A percentile compares a stretch with the other conserved stretches of the same genome.
These are phyloP conservation scores for Chiroxiphia lanceolata DNA, from an alignment of 2,797 vertebrate species.

Conservation along the genomic window DNA sequence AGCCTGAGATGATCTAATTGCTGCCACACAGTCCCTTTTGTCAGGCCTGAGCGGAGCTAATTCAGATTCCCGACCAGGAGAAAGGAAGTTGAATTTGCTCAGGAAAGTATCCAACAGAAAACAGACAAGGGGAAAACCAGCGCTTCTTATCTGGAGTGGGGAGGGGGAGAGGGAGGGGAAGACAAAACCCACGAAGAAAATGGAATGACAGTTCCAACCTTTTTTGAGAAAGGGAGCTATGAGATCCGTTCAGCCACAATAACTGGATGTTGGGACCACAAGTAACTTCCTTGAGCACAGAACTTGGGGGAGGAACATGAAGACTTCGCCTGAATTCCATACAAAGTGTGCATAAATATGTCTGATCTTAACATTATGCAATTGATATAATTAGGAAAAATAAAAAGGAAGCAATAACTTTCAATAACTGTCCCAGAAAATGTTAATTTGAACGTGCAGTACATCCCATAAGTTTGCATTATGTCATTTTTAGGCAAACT, in stretches of 20 bases:
- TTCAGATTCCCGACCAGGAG: neutral
- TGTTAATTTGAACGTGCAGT: neutral
- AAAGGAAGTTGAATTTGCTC: neutral
- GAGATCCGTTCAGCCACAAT: neutral
- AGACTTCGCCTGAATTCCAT: neutral
- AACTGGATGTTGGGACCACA: neutral
- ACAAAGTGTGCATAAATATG: neutral
- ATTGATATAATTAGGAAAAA: neutral
- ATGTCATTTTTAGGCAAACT: neutral
- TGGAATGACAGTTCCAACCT: neutral
- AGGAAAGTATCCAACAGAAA: neutral
- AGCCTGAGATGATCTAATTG: neutral
- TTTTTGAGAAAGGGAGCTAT: neutral
- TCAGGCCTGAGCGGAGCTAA: neutral
- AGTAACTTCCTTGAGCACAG: neutral
- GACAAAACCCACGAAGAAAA: neutral
- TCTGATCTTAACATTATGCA: neutral
- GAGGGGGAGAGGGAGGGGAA: neutral
- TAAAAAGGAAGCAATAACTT: neutral
- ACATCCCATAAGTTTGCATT: neutral
- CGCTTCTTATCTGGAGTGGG: rapidly evolving
- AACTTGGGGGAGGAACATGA: neutral
- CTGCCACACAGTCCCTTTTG: neutral
- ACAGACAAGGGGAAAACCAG: neutral
- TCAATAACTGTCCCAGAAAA: neutral